Percentiles rank a stretch among this genome's conserved stretches.
These are phyloP conservation scores for Mobula hypostoma DNA, from an alignment of 2,113 vertebrate species.

Conservation along the genomic window DNA sequence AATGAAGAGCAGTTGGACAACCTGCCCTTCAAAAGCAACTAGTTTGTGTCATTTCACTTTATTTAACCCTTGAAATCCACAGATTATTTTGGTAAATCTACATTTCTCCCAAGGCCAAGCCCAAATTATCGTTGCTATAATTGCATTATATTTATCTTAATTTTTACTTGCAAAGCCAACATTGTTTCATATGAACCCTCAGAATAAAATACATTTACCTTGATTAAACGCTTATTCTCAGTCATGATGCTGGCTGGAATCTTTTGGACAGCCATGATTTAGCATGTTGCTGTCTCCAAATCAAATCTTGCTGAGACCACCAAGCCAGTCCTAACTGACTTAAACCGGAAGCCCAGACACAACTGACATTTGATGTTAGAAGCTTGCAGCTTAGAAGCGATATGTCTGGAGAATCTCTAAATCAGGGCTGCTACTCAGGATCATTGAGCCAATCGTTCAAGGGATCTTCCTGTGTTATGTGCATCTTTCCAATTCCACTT, in stretches of 20 bases:
- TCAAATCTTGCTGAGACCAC: not conserved
- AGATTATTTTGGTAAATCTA: too few relatives aligned
- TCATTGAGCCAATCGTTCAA: not conserved
- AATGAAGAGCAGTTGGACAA: too few relatives aligned
- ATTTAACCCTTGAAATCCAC: too few relatives aligned
- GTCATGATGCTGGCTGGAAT: not conserved
- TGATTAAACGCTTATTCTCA: not conserved
- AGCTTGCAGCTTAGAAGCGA: not conserved
- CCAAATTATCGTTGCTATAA: not conserved
- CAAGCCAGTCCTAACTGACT: not conserved
- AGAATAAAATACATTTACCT: not conserved
- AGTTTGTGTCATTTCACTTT: too few relatives aligned
- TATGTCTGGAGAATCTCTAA: not conserved
- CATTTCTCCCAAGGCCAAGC: not conserved
- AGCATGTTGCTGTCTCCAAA: not conserved
- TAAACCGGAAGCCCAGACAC: not conserved
- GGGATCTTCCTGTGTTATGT: not conserved
- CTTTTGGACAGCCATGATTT: not conserved
- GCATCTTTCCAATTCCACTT: not conserved
- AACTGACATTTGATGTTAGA: not conserved
- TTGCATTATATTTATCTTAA: not conserved
- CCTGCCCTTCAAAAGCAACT: too few relatives aligned
- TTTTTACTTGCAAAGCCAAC: not conserved
- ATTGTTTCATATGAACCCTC: not conserved
- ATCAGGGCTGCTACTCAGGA: not conserved